Percentiles rank a stretch among this genome's conserved stretches.
Conservation (phyloP, 2,888 invertebrate species). For the Phasia obesa region DNA sequence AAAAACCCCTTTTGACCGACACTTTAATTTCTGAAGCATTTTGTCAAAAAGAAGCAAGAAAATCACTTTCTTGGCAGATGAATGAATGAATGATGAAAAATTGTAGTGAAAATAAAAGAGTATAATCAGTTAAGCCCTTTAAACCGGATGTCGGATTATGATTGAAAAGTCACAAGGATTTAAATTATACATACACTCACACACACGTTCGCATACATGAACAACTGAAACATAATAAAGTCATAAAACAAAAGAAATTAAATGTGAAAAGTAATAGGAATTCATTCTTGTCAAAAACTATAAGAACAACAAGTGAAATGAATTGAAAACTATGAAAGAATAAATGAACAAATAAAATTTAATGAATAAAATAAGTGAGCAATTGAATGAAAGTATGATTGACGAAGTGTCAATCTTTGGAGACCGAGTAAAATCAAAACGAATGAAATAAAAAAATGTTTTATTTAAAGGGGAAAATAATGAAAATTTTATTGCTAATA, state of each 20-base stretch:
- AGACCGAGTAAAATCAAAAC: conserved; percentile 38
- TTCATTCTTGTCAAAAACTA: conserved; percentile 52
- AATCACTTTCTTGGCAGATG: not conserved
- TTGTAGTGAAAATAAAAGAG: conserved; percentile 25
- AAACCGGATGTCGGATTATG: conserved; percentile 74
- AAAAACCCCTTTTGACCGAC: not conserved
- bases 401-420: conserved; percentile 65
- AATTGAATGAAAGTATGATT: conserved; percentile 61
- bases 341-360: not conserved
- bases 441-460: not conserved
- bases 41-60: conserved; percentile 31
- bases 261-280: conserved; percentile 42
- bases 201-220: not conserved
- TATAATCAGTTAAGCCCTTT: conserved; percentile 55
- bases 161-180: conserved; percentile 77
- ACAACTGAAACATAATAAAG: conserved; percentile 8
- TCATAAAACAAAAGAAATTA: conserved; percentile 9
- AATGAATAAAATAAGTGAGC: conserved; percentile 19
- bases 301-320: conserved; percentile 57
- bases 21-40: not conserved
- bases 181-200: conserved; percentile 44
- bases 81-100: not conserved
- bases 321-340: conserved; percentile 55
- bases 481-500: conserved; percentile 32
- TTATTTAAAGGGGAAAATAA: not conserved